Evolutionary conservation across 23 tunicate genomes (phyloP).

Genomic region (Ascidia mentula): DNA sequence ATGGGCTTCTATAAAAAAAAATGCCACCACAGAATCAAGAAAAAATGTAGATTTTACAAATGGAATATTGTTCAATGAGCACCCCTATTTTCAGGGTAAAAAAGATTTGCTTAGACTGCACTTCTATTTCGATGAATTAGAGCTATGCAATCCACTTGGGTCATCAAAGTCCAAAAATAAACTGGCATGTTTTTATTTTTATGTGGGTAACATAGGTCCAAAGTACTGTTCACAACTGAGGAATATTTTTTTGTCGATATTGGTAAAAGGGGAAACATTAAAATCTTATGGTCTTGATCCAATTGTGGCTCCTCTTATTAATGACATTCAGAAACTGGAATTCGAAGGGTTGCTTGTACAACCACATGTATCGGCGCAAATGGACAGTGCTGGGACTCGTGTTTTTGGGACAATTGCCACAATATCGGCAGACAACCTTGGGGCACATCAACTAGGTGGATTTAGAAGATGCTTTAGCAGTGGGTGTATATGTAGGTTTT

Average conservation of each 20-base stretch:
- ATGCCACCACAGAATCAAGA: not conserved
- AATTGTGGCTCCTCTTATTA: conserved; percentile 13
- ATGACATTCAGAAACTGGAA: conserved; percentile 16
- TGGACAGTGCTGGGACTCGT: not conserved
- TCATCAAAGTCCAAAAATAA: conserved; percentile 23
- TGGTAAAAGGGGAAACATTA: conserved; percentile 12
- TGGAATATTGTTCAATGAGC: conserved; percentile 2
- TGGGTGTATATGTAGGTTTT: conserved; percentile 32
- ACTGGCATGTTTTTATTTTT: conserved; percentile 23
- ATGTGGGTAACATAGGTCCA: conserved; percentile 23
- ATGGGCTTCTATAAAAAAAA: not conserved
- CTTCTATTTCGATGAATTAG: conserved; percentile 18
- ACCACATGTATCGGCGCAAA: not conserved
- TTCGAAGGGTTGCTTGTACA: not conserved
- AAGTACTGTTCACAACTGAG: conserved; percentile 12
- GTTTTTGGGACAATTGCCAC: conserved; percentile 38
- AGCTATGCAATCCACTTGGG: conserved; percentile 18
- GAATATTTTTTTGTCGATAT: conserved; percentile 5
- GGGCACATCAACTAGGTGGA: conserved; percentile 31
- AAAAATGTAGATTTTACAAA: not conserved
- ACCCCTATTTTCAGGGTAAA: conserved; percentile 6
- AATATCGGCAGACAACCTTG: conserved; percentile 39
- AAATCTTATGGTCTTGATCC: conserved; percentile 3
- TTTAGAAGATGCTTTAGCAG: conserved; percentile 33
- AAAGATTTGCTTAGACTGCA: conserved; percentile 14